Conservation (phyloP, 2,797 vertebrate species). For the Thalassophryne amazonica region DNA sequence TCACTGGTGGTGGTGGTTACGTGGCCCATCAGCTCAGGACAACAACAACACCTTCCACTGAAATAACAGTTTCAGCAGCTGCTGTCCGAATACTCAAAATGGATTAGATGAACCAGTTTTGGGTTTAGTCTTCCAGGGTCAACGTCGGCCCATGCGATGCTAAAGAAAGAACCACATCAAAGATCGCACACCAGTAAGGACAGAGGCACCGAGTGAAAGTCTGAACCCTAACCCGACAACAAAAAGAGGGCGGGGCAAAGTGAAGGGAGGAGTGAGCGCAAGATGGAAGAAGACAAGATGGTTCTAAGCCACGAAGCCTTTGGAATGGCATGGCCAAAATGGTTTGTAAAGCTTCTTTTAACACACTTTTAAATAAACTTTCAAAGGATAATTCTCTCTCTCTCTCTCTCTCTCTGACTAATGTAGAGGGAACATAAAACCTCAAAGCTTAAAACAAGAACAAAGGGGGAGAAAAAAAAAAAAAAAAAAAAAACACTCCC, state of each 20-base stretch:
- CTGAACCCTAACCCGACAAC: constrained; percentile 26
- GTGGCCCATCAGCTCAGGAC: constrained; percentile 12
- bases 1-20: constrained; percentile 3
- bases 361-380: constrained; percentile 3
- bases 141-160: constrained; percentile 18
- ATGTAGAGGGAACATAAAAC: constrained; percentile 25
- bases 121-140: constrained; percentile 6
- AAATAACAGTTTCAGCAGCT: constrained; percentile 19
- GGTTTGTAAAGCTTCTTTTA: background rate
- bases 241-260: background rate
- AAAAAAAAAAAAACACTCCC: background rate
- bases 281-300: constrained; percentile 2
- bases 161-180: constrained; percentile 59
- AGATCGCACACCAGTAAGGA: constrained; percentile 48
- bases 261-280: constrained; percentile 4
- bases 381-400: background rate
- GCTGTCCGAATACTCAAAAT: background rate
- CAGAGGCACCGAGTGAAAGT: constrained; percentile 56
- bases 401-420: constrained; percentile 6
- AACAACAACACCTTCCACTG: constrained; percentile 6
- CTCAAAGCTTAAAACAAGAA: constrained; percentile 30
- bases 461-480: background rate
- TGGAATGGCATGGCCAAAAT: constrained; percentile 12
- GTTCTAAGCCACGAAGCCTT: constrained; percentile 22
- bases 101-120: background rate